Base-by-base conservation (phyloP, 2,113 vertebrate genomes). In the Eupsittula cactorum region DNA sequence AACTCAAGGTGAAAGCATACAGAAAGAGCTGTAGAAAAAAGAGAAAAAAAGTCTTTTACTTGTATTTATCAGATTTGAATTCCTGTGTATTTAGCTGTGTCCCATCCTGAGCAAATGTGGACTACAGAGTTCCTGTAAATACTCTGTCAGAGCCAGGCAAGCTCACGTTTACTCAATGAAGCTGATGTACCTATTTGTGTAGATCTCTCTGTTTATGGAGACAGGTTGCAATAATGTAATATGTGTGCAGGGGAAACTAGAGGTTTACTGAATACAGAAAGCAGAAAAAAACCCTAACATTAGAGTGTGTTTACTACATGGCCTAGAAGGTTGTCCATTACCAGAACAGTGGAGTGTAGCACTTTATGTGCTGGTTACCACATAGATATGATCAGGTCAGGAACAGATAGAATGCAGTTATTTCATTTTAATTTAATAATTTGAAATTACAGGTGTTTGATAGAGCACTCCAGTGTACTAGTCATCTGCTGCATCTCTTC, bases 41-140 rank as follows among this genome's bases (percentile, higher is more conserved):
- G 3, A 1, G 8, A 9, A 21, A 47, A 47, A 14, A 13, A 10
- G 9, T 42, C 10, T 70, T 81, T 63, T 62, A 53, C 46, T 82
- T 90, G 44, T 29, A 13, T 91, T 84, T 39, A 70, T 39, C 55
- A 85, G 71, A 77, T 96, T 85, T 88, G 46, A 97, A 92, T 39
- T 80, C 70, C 94, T 95, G 41, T 28, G 33, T 81, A 44, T 88
- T 94, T 82, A 90, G 53, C 85, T 93, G 31, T 97, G 67, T 94
- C 29, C 69, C 59, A 91, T 69, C 9, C 78, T 28, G 19, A 95
- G 23, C 65, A 98, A 97, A 97, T 90, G 59, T 4, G 9, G 59
- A 95, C 89, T 96, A 97, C 93, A 95, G 96, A 90, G 91, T 89
- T 96, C 60, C 92, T 97, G 89, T 89, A 93, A 93, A 97, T 97